These are phyloP conservation scores for Pararge aegeria DNA, from an alignment of 1,140 invertebrate genomes.

Conservation along the genomic window DNA sequence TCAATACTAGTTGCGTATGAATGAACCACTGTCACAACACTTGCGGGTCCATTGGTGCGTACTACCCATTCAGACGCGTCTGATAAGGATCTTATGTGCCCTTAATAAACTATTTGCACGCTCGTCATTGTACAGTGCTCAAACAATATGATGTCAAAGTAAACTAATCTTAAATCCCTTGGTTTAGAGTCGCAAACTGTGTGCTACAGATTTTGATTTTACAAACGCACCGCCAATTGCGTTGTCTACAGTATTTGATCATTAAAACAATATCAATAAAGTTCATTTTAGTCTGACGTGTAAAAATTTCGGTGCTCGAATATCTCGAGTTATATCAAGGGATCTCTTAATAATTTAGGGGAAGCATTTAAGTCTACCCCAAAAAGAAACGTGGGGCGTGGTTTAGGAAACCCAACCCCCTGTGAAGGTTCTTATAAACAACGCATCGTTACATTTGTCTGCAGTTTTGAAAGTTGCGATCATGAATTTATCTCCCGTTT, in stretches of 20 bases:
- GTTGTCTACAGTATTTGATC: too few species aligned
- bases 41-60: slow-evolving; percentile 53
- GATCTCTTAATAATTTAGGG: slow-evolving; percentile 18
- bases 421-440: slow-evolving; percentile 38
- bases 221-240: too few species aligned
- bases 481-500: slow-evolving; percentile 57
- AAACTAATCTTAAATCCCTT: too few species aligned
- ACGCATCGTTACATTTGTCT: slow-evolving; percentile 20
- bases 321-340: too few species aligned
- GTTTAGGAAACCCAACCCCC: slow-evolving; percentile 33
- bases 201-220: too few species aligned
- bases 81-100: slow-evolving; percentile 49
- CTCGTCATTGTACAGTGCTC: too few species aligned
- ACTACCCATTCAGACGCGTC: slow-evolving; percentile 45
- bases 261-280: too few species aligned
- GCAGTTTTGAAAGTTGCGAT: slow-evolving; percentile 14
- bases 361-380: slow-evolving; percentile 17
- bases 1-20: slow-evolving; percentile 55
- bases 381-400: slow-evolving; percentile 37
- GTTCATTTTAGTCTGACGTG: too few species aligned
- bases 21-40: slow-evolving; percentile 71
- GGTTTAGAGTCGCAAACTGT: too few species aligned
- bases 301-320: too few species aligned
- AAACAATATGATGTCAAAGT: too few species aligned
- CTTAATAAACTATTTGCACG: too few species aligned